Evolutionary conservation across 2,888 invertebrate species (phyloP).

Genomic region (Bursaphelenchus okinawaensis): DNA sequence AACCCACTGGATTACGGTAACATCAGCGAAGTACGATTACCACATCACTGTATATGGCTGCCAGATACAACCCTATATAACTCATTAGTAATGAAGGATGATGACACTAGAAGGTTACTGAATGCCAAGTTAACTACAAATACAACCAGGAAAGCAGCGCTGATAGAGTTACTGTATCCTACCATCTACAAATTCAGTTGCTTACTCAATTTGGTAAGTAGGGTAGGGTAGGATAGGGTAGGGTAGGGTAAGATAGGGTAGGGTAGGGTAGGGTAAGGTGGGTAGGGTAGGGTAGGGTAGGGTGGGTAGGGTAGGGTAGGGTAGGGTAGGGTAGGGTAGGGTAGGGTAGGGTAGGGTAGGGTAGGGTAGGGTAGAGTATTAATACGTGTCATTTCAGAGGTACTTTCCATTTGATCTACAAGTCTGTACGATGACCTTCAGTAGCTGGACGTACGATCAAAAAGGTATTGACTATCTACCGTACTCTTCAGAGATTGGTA

Average conservation of each 20-base stretch:
- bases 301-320: too few species aligned
- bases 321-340: too few species aligned
- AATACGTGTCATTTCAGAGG: background rate
- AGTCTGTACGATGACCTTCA: conserved; percentile 55
- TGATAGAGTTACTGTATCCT: conserved; percentile 50
- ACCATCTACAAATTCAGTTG: conserved; percentile 57
- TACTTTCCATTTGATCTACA: conserved; percentile 55
- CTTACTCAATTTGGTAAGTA: conserved; percentile 32
- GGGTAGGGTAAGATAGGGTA: background rate
- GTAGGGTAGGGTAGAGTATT: background rate
- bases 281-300: too few species aligned
- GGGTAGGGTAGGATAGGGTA: too few species aligned
- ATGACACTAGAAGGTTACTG: conserved; percentile 50
- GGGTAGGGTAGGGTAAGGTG: background rate
- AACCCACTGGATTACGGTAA: conserved; percentile 47
- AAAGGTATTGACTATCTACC: conserved; percentile 56
- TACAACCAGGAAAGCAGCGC: conserved; percentile 27
- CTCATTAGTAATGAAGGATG: conserved; percentile 51
- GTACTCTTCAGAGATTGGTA: conserved; percentile 50
- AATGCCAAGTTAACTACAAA: conserved; percentile 55
- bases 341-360: background rate
- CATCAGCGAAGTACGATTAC: conserved; percentile 50
- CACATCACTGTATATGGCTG: conserved; percentile 53
- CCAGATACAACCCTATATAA: conserved; percentile 54
- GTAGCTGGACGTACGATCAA: conserved; percentile 54